Base-by-base conservation (phyloP, 2,797 vertebrate species). In the Typhlichthys eigenmanni region DNA sequence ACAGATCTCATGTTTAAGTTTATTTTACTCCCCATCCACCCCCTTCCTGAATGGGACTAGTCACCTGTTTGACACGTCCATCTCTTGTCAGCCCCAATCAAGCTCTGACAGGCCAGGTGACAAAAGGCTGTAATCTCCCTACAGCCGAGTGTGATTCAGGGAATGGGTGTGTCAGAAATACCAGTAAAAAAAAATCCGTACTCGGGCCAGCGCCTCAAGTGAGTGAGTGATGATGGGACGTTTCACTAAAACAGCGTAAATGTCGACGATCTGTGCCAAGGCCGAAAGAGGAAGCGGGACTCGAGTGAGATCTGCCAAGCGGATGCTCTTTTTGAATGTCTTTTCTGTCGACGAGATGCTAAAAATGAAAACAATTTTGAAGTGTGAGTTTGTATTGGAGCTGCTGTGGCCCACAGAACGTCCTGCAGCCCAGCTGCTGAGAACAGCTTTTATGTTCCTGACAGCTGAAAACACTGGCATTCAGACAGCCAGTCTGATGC, bases 61-160 rank as follows among this genome's bases (percentile, higher is more conserved):
- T 88, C 78, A 84, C 70, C 81, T 76, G 83, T 84, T 81, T 84
- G 76, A 86, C 85, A 66, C 73, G 67, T 87, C 79, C 82, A 62
- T 82, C 78, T 81, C 72, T 66, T 75, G 80, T 88, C 84, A 81
- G 72, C 71, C 60, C 0, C 34, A 72, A 64, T 76, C 64, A 29
- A 59, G 76, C 84, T 84, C 75, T 76, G 79, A 82, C 85, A 86
- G 80, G 77, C 80, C 66, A 86, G 86, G 87, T 86, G 89, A 89
- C 90, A 89, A 90, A 87, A 91, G 86, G 77, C 85, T 90, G 79
- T 91, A 89, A 92, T 91, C 88, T 90, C 82, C 73, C 55, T 17
- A 38, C 78, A 54, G 76, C 74, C 0, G 47, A 69, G 80, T 83
- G 82, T 71, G 79, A 83, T 84, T 89, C 87, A 78, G 81, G 64